These are phyloP conservation scores for Syrphus vitripennis DNA, from an alignment of 2,888 invertebrate species.

Conservation along the genomic window DNA sequence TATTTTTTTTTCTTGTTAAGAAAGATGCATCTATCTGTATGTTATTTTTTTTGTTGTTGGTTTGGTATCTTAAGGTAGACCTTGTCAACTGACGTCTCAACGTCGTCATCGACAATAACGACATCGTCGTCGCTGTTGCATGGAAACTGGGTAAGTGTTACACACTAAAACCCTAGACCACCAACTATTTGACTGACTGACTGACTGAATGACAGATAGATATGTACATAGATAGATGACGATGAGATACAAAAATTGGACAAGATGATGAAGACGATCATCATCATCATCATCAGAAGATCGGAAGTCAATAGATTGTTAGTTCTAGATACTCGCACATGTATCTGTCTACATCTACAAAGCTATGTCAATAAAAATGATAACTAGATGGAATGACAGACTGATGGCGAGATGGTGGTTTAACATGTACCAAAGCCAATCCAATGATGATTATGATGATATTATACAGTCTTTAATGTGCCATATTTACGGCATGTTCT, in stretches of 20 bases:
- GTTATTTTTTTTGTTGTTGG: too few relatives aligned
- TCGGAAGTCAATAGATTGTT: constrained; percentile 57
- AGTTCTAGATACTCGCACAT: constrained; percentile 13
- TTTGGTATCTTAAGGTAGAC: constrained; percentile 34
- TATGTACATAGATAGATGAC: constrained; percentile 3
- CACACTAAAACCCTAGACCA: constrained; percentile 68
- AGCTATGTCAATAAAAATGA: constrained; percentile 62
- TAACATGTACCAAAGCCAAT: constrained; percentile 28
- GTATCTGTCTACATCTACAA: constrained; percentile 57
- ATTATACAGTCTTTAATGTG: constrained; percentile 4
- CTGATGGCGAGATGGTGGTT: constrained; percentile 51
- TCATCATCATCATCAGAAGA: constrained; percentile 9
- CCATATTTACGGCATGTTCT: constrained; percentile 8
- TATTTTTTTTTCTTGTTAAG: background rate
- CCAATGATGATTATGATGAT: constrained; percentile 33
- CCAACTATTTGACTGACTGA: constrained; percentile 36
- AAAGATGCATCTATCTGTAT: constrained; percentile 28
- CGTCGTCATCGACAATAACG: constrained; percentile 32
- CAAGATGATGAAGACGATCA: constrained; percentile 27
- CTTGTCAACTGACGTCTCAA: constrained; percentile 61
- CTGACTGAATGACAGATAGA: constrained; percentile 13
- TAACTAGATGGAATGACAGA: constrained; percentile 60
- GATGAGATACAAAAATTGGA: constrained; percentile 26
- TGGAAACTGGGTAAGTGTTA: constrained; percentile 71
- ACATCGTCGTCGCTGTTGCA: constrained; percentile 26